Evolutionary conservation across 2,113 vertebrate species (phyloP).

Genomic region (Eptesicus fuscus): DNA sequence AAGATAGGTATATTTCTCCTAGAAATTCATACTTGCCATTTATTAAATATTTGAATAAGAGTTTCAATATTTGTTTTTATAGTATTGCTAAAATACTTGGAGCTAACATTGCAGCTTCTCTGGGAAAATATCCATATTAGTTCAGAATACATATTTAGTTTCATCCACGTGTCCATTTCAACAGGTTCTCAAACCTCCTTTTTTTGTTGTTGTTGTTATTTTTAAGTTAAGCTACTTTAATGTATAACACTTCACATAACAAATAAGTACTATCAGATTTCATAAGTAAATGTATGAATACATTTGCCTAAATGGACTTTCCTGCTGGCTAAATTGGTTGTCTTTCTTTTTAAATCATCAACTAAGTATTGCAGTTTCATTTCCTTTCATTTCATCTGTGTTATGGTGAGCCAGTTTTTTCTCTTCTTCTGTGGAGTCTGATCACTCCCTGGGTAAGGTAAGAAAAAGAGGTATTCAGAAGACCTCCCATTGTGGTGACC

Average conservation of each 20-base stretch:
- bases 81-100: not conserved
- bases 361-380: not conserved
- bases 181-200: not conserved
- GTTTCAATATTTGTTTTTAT: not conserved
- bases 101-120: not conserved
- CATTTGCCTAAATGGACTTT: not conserved
- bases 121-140: not conserved
- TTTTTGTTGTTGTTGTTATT: not conserved
- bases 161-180: not conserved
- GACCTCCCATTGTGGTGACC: rapidly evolving
- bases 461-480: not conserved
- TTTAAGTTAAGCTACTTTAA: not conserved
- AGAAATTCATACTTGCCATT: not conserved
- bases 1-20: not conserved
- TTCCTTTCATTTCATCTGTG: not conserved
- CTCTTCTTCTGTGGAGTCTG: not conserved
- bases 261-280: not conserved
- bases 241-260: not conserved
- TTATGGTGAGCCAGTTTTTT: not conserved
- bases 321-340: not conserved
- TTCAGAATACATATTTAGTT: not conserved
- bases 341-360: not conserved
- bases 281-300: not conserved
- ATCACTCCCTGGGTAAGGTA: not conserved
- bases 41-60: not conserved